Conservation (phyloP, 2,113 vertebrate species). For the Speoplatyrhinus poulsoni region DNA sequence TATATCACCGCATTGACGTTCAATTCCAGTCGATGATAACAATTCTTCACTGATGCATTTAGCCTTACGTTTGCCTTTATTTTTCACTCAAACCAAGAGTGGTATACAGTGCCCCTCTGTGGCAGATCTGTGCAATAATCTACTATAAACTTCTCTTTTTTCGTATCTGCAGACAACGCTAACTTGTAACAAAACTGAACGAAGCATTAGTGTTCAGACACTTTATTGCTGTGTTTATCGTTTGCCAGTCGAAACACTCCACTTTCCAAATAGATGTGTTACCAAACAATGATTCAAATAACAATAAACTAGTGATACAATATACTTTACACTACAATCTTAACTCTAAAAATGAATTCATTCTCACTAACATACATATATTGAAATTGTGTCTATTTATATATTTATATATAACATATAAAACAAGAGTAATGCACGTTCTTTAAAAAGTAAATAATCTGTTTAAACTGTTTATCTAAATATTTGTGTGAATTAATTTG, state of each 20-base stretch:
- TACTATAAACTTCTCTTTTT: background rate
- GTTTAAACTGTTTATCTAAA: constrained; percentile 17
- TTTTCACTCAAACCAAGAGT: no score
- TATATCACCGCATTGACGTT: no score
- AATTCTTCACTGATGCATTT: no score
- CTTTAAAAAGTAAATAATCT: constrained; percentile 46
- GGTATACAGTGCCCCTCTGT: background rate
- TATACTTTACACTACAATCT: constrained; percentile 76
- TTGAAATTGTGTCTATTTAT: constrained; percentile 67
- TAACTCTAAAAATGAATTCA: constrained; percentile 65
- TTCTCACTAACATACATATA: constrained; percentile 64
- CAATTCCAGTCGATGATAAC: no score
- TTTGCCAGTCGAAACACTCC: constrained; percentile 78
- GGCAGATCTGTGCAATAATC: background rate
- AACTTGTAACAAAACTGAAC: background rate
- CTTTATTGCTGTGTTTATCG: constrained; percentile 79
- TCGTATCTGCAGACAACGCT: background rate
- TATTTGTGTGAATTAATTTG: constrained; percentile 36
- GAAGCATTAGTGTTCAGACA: constrained; percentile 48
- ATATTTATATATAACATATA: constrained; percentile 72
- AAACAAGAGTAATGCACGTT: constrained; percentile 74
- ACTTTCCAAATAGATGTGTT: constrained; percentile 58
- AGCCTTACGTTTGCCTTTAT: no score
- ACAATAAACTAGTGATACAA: constrained; percentile 79
- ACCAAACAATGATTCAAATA: constrained; percentile 86